Evolutionary conservation across 2,797 vertebrate genomes (phyloP), one percentile per base, ranked within the genome.

Genomic region (Typhlichthys subterraneus): DNA sequence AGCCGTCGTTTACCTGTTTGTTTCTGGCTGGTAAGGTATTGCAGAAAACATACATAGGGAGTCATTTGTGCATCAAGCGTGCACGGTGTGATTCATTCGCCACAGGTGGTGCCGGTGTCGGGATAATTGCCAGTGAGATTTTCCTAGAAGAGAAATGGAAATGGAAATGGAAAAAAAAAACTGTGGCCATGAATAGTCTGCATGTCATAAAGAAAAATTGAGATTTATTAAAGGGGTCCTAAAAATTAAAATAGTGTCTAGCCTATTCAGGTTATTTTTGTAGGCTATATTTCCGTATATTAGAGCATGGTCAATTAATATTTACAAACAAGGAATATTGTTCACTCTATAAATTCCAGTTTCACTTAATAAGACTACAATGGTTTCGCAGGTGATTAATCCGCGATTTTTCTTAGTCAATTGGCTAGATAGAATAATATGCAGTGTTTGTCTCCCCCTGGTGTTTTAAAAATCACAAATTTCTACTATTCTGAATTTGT

Each of bases 371-470:
- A 17, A 17, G 1, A 17, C 17, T 54, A 63, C 70, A 55, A 80
- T 59, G 65, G 49, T 75, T 76, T 80, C 62, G 49, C 5, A 38
- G 17, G 4, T 57, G 57, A 65, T 45, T 63, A 55, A 3, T 19
- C 33, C 33, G 7, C 33, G 4, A 38, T 7, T 65, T 50, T 54
- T 38, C 12, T 53, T n/a, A 8, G 57, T 19, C 50, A 42, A 48
- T 60, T 17, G 33, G 13, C 0, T 9, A 52, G 23, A 19, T 23
- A 15, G 14, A 8, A 4, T 58, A 63, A 59, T 17, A 45, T 57
- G 48, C 59, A 65, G 82, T 65, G 68, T 90, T 79, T 93, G 91
- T 88, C 89, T 81, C 89, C 89, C 81, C 60, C 91, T 60, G 64
- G 83, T 74, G 90, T 65, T 65, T 57, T 33, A 23, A 4, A 12